A percentile compares a stretch with the other conserved stretches of the same genome.
phyloP scores from a whole-genome alignment of 1,140 invertebrate genomes.

The Pogonus chalceus region DNA sequence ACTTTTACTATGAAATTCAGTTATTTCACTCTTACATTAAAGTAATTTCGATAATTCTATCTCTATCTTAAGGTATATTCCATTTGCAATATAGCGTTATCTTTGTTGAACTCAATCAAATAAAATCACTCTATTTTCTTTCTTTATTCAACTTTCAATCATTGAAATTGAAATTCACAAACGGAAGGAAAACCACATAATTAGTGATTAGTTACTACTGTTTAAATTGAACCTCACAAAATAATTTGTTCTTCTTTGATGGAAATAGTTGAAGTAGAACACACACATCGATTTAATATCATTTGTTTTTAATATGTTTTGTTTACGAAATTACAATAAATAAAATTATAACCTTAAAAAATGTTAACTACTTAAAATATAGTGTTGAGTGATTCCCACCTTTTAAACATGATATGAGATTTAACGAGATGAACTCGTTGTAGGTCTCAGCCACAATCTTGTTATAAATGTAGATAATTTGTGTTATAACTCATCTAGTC shows the following conservation, averaged over 20 bases:
- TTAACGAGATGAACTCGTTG: background rate
- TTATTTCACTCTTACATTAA: no score
- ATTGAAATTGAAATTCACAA: background rate
- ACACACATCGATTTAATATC: background rate
- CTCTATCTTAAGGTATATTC: no score
- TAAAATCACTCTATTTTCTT: background rate
- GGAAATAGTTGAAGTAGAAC: background rate
- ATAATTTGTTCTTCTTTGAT: no score
- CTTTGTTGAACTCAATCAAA: no score
- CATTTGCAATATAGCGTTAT: no score
- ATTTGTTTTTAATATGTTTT: background rate
- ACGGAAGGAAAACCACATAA: constrained; percentile 15
- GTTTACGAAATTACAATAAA: background rate
- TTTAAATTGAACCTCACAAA: constrained; percentile 10
- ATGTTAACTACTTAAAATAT: no score
- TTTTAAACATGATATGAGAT: no score
- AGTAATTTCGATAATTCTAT: no score
- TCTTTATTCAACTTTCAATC: background rate
- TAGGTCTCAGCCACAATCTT: background rate
- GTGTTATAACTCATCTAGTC: no score
- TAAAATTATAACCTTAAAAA: background rate
- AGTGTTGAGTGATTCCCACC: no score
- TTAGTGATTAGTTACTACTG: constrained; percentile 12
- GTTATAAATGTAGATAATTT: background rate
- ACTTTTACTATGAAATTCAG: no score